A percentile compares a stretch with the other conserved stretches of the same genome.
These are phyloP conservation scores for Pteronotus mesoamericanus DNA, from an alignment of 2,797 vertebrate genomes.

Conservation along the genomic window DNA sequence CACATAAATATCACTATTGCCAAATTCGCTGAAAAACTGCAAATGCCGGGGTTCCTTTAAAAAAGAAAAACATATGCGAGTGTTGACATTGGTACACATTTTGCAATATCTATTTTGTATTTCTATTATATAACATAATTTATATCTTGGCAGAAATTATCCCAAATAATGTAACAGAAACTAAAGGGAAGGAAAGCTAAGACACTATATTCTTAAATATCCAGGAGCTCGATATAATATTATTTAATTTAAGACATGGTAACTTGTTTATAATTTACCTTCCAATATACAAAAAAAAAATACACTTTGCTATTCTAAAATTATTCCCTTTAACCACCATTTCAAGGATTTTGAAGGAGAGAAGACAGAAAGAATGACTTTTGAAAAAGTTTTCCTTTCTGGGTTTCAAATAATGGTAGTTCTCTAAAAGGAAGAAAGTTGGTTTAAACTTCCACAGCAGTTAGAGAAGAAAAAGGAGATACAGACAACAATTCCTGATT, in stretches of 20 bases:
- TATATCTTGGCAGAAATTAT: not conserved
- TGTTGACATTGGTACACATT: constrained; percentile 56
- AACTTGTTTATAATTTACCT: not conserved
- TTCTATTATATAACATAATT: not conserved
- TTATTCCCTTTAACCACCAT: not conserved
- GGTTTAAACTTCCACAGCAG: not conserved
- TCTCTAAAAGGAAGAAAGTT: not conserved
- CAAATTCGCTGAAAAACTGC: constrained; percentile 96
- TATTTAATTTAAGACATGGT: not conserved
- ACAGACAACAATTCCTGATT: not conserved
- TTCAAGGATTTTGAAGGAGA: not conserved
- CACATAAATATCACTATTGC: constrained; percentile 92
- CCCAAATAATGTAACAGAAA: constrained; percentile 5
- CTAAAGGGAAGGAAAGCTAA: not conserved
- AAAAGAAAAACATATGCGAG: constrained; percentile 37
- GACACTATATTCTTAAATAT: not conserved
- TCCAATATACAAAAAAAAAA: not conserved
- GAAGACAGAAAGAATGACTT: not conserved
- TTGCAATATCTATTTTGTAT: constrained; percentile 4
- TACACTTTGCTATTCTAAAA: not conserved
- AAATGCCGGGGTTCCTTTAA: constrained; percentile 97
- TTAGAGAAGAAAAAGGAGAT: not conserved
- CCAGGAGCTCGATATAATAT: not conserved
- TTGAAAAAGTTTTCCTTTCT: constrained; percentile 14
- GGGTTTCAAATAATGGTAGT: not conserved